Evolutionary conservation across 2,797 vertebrate genomes (phyloP).

Genomic region (Nyctibius grandis): DNA sequence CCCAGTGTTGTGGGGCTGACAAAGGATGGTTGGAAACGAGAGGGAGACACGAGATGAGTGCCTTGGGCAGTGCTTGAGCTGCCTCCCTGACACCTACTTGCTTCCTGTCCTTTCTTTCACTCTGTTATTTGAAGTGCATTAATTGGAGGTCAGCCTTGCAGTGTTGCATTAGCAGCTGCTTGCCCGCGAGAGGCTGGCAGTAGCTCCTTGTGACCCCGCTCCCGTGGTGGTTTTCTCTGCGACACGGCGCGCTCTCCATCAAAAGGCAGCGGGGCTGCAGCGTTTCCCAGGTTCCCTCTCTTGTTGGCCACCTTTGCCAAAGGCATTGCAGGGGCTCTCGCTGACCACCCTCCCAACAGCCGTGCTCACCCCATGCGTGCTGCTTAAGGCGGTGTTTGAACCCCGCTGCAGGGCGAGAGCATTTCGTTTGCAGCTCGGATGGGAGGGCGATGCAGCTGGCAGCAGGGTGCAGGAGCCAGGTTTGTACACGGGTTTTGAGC

Average conservation of each 20-base stretch:
- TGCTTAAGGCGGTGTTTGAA: rapidly evolving
- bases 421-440: not conserved
- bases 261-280: not conserved
- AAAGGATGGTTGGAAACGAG: not conserved
- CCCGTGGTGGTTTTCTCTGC: not conserved
- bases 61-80: not conserved
- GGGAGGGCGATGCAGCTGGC: not conserved
- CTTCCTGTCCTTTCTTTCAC: not conserved
- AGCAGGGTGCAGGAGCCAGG: not conserved
- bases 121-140: not conserved
- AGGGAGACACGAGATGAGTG: not conserved
- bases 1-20: rapidly evolving
- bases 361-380: rapidly evolving
- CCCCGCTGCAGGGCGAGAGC: not conserved
- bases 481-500: not conserved
- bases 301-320: not conserved
- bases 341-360: not conserved
- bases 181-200: not conserved
- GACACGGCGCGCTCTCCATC: rapidly evolving
- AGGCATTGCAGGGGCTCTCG: not conserved
- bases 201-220: not conserved
- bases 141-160: not conserved
- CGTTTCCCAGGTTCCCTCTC: not conserved
- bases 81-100: not conserved
- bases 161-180: not conserved